phyloP scores from a whole-genome alignment of 1,140 invertebrate genomes.

The Heliconius melpomene region DNA sequence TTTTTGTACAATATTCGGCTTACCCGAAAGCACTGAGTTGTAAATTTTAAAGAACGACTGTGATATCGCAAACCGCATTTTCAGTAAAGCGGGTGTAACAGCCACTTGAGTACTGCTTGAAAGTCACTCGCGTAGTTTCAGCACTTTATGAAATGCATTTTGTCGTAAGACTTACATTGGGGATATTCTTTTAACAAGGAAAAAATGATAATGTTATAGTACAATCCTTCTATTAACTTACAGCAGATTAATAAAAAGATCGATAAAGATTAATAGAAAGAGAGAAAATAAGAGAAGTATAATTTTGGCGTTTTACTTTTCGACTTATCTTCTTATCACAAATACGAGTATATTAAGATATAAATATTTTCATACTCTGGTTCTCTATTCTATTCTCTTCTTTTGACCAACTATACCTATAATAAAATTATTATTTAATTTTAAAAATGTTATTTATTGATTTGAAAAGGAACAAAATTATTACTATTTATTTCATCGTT shows the following conservation, averaged over 20 bases:
- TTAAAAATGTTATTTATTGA: neutral
- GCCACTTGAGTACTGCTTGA: slow-evolving; percentile 31
- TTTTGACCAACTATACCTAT: neutral
- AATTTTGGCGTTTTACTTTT: neutral
- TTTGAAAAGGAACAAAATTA: neutral
- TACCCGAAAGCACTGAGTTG: slow-evolving; percentile 17
- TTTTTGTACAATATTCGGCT: neutral
- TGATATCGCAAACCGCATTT: slow-evolving; percentile 23
- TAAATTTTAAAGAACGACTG: slow-evolving; percentile 14
- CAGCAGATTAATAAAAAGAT: neutral
- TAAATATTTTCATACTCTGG: no score
- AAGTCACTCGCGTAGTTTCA: slow-evolving; percentile 23
- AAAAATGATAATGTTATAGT: neutral
- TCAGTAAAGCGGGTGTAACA: slow-evolving; percentile 21
- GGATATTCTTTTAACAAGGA: neutral
- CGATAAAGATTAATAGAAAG: no score
- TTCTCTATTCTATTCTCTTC: no score
- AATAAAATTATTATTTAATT: neutral
- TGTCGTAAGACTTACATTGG: slow-evolving; percentile 15
- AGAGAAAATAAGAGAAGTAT: no score
- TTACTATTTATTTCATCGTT: neutral
- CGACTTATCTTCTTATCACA: no score
- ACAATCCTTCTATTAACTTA: neutral
- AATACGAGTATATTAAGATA: no score
- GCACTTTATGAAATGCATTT: slow-evolving; percentile 40